Conservation (phyloP, 2,888 invertebrate species). For the Diaphora mendica region DNA sequence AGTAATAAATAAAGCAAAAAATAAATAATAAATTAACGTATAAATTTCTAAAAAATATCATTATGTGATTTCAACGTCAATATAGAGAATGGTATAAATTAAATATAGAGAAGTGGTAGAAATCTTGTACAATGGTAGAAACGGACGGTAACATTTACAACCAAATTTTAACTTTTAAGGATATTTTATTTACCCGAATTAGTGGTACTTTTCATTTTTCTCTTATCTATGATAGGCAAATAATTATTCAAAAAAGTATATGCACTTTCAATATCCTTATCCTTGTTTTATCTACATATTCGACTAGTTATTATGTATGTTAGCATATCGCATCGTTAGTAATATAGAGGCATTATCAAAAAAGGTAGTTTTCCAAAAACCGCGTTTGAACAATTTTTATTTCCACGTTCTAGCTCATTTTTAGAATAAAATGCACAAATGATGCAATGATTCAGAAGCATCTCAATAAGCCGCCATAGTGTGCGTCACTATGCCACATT, state of each 20-base stretch:
- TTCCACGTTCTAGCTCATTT: too few relatives aligned
- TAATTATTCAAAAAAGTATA: background rate
- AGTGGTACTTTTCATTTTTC: background rate
- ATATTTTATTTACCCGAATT: background rate
- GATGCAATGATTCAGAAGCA: too few relatives aligned
- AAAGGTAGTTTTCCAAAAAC: too few relatives aligned
- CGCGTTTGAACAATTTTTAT: too few relatives aligned
- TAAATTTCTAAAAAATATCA: conserved; percentile 8
- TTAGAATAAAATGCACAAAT: too few relatives aligned
- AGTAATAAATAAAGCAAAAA: background rate
- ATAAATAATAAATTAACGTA: background rate
- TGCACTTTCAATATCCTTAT: background rate
- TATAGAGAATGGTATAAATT: background rate
- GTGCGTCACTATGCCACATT: too few relatives aligned
- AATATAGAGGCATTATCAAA: too few relatives aligned
- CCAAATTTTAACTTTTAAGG: background rate
- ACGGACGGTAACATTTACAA: conserved; percentile 15
- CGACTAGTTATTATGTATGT: background rate
- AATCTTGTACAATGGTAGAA: background rate
- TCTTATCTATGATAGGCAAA: background rate
- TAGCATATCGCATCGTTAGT: background rate
- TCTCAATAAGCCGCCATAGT: too few relatives aligned
- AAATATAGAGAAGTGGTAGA: background rate
- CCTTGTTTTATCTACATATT: background rate
- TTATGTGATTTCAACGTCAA: background rate